Evolutionary conservation across 1,140 invertebrate genomes (phyloP), one percentile per base, ranked within the genome.

Genomic region (Sipha flava): DNA sequence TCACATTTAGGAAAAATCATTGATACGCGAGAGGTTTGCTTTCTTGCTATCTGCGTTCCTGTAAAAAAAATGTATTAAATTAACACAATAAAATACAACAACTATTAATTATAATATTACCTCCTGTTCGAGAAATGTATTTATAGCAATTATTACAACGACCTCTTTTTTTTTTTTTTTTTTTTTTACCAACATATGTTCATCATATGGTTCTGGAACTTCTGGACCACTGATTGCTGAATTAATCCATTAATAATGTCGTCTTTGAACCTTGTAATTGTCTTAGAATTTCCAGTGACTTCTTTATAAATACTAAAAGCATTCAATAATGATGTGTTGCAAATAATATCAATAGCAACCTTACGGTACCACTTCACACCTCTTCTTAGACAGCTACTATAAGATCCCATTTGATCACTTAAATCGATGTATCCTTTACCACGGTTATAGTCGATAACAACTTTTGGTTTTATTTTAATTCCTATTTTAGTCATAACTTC

Each of bases 401-500:
- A 77, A 54, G 47, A 77, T 54, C 54, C 54, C 45, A 52, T 52
- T 64, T 79, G 77, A 31, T 79, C 77, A 57, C 40, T 43, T 37
- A 79, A 23, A 45, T 79, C 77, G 26, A 79, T 47, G 31, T 23
- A 62, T 23, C 37, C 43, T 43, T 79, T 66, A 29, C 34, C 59
- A 66, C 59, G 37, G 21, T 79, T 79, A 64, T 79, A 79, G n/a
- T 79, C 57, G 14, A 57, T 54, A 40, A 79, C 40, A 23, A 40
- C 37, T 18, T 54, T 43, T 40, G 77, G 77, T 40, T 79, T 79
- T 34, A 45, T 9, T 62, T 62, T 26, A 81, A 80, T 82, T 68
- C 72, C n/a, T n/a, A n/a, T 82, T 59, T 80, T 73, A 64, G 81
- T 81, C 23, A 57, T 57, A 16, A 57, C 54, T 57, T 57, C 26